Evolutionary conservation across 1,140 invertebrate genomes (phyloP), one percentile per base, ranked within the genome.

Genomic region (Heliconius hermathena): DNA sequence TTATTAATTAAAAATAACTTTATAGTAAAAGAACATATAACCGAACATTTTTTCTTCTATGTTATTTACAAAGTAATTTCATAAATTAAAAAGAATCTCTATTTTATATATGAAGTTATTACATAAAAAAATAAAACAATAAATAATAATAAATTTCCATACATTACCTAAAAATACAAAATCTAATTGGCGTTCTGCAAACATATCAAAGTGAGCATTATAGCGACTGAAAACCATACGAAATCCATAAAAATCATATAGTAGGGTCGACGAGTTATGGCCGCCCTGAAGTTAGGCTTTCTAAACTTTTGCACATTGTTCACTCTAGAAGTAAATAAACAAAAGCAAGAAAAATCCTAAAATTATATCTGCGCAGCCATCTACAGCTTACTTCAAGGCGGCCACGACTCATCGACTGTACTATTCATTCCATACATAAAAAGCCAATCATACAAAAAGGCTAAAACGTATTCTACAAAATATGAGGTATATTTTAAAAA

Each of bases 401-500:
- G 18, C 49, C 49, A 52, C 49, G 8, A 52, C 18, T 20, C 18
- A 8, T 20, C 18, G 18, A 20, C 49, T 20, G 18, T 52, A 52
- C 49, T 46, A 46, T 46, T 16, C 41, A 52, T 6, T 83, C 78
- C 82, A 83, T 83, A 82, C 77, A 84, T 88, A 52, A 36, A 52
- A 52, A 52, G 87, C 87, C 87, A 86, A 88, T 86, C 76, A 80
- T 83, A 88, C 80, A 84, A 81, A 87, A 76, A 87, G 88, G 87
- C 82, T 82, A 66, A 81, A 83, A 77, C 77, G 79, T 85, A 66
- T 66, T 26, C 91, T 92, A 92, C 89, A 86, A 87, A 93, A 93
- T 91, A 92, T 93, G 92, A 93, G 92, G 91, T 93, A 92, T 81
- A 78, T 81, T 81, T 57, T 76, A 41, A 72, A 46, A 38, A 72